Conservation (phyloP, 2,888 invertebrate genomes). For the Lasioglossum marginatum region DNA sequence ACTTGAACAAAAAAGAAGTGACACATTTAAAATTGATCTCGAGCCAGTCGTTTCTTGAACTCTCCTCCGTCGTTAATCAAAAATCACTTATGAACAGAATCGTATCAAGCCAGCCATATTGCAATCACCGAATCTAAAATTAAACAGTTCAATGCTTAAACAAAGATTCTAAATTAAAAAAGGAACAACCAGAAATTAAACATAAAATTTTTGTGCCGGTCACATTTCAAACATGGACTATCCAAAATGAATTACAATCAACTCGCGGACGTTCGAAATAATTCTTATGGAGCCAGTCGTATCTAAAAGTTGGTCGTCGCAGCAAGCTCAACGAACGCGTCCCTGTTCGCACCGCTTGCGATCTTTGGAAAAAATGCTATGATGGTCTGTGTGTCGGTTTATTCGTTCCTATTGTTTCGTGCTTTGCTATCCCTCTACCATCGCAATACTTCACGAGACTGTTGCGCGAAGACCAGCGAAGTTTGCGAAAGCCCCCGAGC, state of each 20-base stretch:
- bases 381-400: neutral
- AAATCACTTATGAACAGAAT: neutral
- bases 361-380: neutral
- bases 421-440: neutral
- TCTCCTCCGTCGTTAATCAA: neutral
- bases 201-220: neutral
- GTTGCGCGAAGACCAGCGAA: conserved; percentile 75
- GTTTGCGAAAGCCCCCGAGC: conserved; percentile 79
- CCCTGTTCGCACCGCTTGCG: neutral
- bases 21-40: neutral
- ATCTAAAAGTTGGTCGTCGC: neutral
- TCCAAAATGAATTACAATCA: neutral
- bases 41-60: neutral
- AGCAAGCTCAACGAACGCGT: neutral
- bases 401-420: neutral
- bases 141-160: too few relatives aligned
- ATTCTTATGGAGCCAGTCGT: neutral
- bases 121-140: neutral
- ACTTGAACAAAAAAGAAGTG: neutral
- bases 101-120: neutral
- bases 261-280: neutral
- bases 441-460: conserved; percentile 74
- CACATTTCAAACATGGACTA: neutral
- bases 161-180: too few relatives aligned
- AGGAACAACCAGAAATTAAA: neutral